Conservation (phyloP, 2,113 vertebrate genomes). For the Xyliphius kryptos region DNA sequence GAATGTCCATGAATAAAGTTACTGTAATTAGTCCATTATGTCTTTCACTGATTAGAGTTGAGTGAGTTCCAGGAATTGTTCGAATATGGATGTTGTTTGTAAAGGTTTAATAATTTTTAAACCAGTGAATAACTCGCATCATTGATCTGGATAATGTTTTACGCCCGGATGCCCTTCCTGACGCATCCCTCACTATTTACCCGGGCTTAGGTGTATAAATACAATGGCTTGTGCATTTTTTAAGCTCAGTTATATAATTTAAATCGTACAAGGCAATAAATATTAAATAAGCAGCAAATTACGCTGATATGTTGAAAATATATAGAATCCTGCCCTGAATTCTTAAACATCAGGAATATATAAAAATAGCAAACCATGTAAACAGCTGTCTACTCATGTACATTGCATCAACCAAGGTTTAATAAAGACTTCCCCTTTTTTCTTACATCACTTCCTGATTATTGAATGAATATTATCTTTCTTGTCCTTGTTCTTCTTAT, state of each 20-base stretch:
- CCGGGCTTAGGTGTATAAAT: too few species aligned
- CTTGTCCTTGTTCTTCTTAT: background rate
- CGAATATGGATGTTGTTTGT: too few species aligned
- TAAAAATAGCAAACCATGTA: background rate
- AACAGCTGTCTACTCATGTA: background rate
- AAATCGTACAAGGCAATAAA: conserved; percentile 10
- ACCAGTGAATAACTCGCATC: too few species aligned
- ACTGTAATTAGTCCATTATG: background rate
- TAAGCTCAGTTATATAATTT: background rate
- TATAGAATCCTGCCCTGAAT: conserved; percentile 1
- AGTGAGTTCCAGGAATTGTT: background rate
- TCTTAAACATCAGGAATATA: background rate
- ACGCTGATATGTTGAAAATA: background rate
- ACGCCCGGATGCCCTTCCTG: too few species aligned
- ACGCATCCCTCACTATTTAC: too few species aligned
- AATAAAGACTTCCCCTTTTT: conserved; percentile 7
- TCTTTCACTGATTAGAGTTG: background rate
- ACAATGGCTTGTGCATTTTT: background rate
- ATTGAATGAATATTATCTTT: background rate
- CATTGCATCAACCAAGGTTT: background rate
- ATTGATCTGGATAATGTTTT: too few species aligned
- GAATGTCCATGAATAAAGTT: background rate
- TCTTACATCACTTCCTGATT: background rate
- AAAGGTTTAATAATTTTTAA: background rate
- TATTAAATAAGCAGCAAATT: background rate